These are phyloP conservation scores for Latrodectus elegans DNA, from an alignment of 2,888 invertebrate species.

Conservation along the genomic window DNA sequence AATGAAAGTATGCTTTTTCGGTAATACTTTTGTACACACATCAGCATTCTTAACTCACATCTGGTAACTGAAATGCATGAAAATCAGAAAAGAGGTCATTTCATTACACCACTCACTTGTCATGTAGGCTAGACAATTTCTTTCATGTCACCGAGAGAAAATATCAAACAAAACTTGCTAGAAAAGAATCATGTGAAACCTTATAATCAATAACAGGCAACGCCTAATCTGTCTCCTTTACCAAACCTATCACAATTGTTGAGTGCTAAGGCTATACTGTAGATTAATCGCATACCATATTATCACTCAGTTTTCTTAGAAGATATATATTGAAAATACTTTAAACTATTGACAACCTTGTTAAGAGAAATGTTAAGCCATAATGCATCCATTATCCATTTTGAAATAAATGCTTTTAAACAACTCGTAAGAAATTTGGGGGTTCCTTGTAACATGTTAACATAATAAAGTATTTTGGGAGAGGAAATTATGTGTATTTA, in stretches of 20 bases:
- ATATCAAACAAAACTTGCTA: conserved; percentile 45
- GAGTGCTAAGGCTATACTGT: conserved; percentile 19
- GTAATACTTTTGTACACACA: too few relatives aligned
- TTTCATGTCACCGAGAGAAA: conserved; percentile 40
- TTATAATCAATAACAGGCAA: conserved; percentile 38
- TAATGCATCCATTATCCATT: too few relatives aligned
- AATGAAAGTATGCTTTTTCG: too few relatives aligned
- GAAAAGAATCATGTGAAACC: conserved; percentile 50
- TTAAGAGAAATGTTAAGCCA: too few relatives aligned
- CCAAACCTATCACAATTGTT: conserved; percentile 38
- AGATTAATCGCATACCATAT: conserved; percentile 25
- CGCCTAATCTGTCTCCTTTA: conserved; percentile 35
- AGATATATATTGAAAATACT: conserved; percentile 12
- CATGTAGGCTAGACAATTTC: conserved; percentile 37
- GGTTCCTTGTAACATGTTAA: too few relatives aligned
- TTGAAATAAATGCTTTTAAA: too few relatives aligned
- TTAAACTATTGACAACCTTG: too few relatives aligned
- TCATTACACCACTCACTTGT: conserved; percentile 26
- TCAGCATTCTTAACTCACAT: too few relatives aligned
- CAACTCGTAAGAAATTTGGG: too few relatives aligned
- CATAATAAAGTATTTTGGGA: too few relatives aligned
- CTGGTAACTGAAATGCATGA: not conserved
- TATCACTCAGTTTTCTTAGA: conserved; percentile 13
- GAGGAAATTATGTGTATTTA: too few relatives aligned
- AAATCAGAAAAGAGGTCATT: conserved; percentile 10